These are phyloP conservation scores for Drosophila parvula DNA, from an alignment of 1,140 invertebrate genomes.

Conservation along the genomic window DNA sequence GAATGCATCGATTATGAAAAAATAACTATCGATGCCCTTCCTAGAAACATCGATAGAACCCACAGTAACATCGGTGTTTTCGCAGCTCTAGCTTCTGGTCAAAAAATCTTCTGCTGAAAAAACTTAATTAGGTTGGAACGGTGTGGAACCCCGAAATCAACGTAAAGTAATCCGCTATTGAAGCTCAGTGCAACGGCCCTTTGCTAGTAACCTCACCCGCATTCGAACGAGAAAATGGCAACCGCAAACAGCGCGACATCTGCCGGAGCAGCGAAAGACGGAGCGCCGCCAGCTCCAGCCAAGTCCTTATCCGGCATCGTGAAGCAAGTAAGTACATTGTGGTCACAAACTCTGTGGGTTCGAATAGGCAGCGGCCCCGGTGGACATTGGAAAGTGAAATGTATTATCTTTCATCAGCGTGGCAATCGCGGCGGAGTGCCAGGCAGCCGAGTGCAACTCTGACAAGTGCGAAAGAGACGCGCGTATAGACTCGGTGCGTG, in stretches of 20 bases:
- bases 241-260: slow-evolving; percentile 76
- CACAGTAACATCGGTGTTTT: background rate
- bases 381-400: slow-evolving; percentile 22
- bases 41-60: background rate
- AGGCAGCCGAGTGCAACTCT: slow-evolving; percentile 54
- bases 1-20: background rate
- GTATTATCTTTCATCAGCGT: slow-evolving; percentile 67
- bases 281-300: slow-evolving; percentile 62
- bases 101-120: slow-evolving; percentile 68
- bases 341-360: background rate
- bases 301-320: slow-evolving; percentile 76
- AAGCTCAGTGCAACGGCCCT: slow-evolving; percentile 61
- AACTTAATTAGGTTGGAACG: slow-evolving; percentile 77
- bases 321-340: slow-evolving; percentile 74
- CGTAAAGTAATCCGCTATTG: slow-evolving; percentile 49
- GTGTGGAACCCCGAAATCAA: slow-evolving; percentile 61
- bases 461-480: slow-evolving; percentile 69
- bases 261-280: slow-evolving; percentile 77
- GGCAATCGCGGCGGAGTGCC: slow-evolving; percentile 56
- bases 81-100: slow-evolving; percentile 24
- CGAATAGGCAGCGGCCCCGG: background rate
- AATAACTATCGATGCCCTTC: background rate
- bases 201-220: slow-evolving; percentile 65
- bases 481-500: slow-evolving; percentile 51
- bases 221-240: slow-evolving; percentile 73